A percentile compares a stretch with the other conserved stretches of the same genome.
Evolutionary conservation across 2,797 vertebrate species (phyloP).

Genomic region (Euphonia xanthogaster): DNA sequence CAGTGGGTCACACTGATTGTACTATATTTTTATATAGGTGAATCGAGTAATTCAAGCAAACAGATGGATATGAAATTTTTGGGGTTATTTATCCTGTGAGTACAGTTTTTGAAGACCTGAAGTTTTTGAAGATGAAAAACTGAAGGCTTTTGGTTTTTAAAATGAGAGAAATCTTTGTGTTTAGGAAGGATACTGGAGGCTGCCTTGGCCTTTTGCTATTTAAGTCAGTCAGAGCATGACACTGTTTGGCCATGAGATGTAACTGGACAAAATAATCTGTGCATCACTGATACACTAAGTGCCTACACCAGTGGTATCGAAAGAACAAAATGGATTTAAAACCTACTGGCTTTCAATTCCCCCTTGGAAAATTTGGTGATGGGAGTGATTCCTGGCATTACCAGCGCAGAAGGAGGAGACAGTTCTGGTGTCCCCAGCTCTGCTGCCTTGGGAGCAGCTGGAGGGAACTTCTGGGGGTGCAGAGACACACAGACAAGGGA

Average conservation of each 20-base stretch:
- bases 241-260: not conserved
- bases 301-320: constrained; percentile 31
- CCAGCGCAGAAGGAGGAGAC: not conserved
- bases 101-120: not conserved
- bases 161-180: not conserved
- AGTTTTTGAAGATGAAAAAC: not conserved
- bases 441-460: not conserved
- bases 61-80: not conserved
- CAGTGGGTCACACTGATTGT: not conserved
- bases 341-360: not conserved
- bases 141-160: not conserved
- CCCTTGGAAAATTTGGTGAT: not conserved
- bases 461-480: not conserved
- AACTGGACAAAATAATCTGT: constrained; percentile 2
- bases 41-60: not conserved
- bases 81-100: constrained; percentile 27
- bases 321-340: not conserved
- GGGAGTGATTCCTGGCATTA: not conserved
- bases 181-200: not conserved
- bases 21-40: not conserved
- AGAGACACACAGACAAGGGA: not conserved
- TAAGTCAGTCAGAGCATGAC: not conserved
- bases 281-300: constrained; percentile 59
- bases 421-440: not conserved
- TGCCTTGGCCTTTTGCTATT: not conserved